Conservation (phyloP, 1,140 invertebrate species). For the Leptopilina clavipes region DNA sequence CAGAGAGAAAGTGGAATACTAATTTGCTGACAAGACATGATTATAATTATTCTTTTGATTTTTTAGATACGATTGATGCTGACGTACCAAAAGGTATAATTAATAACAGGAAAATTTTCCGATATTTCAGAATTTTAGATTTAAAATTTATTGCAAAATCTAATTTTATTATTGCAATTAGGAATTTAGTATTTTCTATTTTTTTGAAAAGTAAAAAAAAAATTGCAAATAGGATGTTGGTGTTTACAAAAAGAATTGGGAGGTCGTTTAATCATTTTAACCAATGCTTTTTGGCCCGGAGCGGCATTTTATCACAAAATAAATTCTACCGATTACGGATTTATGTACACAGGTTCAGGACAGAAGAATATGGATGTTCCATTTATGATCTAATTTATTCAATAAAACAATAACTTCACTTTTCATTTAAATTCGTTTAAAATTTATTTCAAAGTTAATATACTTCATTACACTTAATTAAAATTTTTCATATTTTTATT, state of each 20-base stretch:
- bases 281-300: slow-evolving; percentile 84
- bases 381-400: slow-evolving; percentile 78
- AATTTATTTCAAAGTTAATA: slow-evolving; percentile 9
- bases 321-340: slow-evolving; percentile 80
- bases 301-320: slow-evolving; percentile 83
- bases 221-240: slow-evolving; percentile 81
- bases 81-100: slow-evolving; percentile 79
- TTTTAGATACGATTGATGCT: slow-evolving; percentile 82
- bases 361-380: slow-evolving; percentile 83
- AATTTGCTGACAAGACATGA: slow-evolving; percentile 82
- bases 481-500: too few relatives aligned
- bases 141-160: too few relatives aligned
- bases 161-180: too few relatives aligned
- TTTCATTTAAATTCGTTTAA: too few relatives aligned
- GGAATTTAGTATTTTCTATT: too few relatives aligned
- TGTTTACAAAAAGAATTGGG: slow-evolving; percentile 77
- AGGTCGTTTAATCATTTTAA: slow-evolving; percentile 77
- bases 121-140: too few relatives aligned
- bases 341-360: slow-evolving; percentile 83
- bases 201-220: too few relatives aligned
- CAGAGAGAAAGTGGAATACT: slow-evolving; percentile 81
- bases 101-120: too few relatives aligned
- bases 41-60: slow-evolving; percentile 87
- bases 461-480: too few relatives aligned
- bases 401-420: background rate